Evolutionary conservation across 2,113 vertebrate species (phyloP), one percentile per base, ranked within the genome.

Genomic region (Dromaius novaehollandiae): DNA sequence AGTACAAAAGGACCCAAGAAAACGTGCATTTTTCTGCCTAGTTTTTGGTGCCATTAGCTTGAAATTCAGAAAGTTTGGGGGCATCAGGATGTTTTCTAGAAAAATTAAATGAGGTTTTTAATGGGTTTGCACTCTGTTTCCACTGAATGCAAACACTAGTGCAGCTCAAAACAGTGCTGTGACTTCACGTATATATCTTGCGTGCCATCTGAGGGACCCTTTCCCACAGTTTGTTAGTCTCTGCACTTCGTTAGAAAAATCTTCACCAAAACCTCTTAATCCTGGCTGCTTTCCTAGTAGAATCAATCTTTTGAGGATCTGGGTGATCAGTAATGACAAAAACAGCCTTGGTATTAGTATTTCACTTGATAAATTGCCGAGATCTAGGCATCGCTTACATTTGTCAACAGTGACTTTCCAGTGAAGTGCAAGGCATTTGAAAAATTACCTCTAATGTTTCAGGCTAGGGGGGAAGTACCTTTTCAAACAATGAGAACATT

Each of bases 351-450:
- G 82, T 94, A 96, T 97, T 97, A 96, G 79, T 95, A 96, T 96
- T 84, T 76, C 78, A 68, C 26, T 86, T 97, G 94, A 97, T 92
- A 88, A 96, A 97, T 95, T 93, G 94, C 74, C 81, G 87, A 96
- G 79, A 92, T 88, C 68, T 90, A 81, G 86, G 12, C 48, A 91
- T 97, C 93, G 53, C 74, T 96, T 94, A 69, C 50, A 94, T 95
- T 96, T 98, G 94, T 98, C 96, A 97, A 94, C 82, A 96, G 86
- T 32, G 30, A 71, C 91, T 95, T 97, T 77, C 82, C 82, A 26
- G 15, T 46, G 88, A 96, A 97, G 86, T 88, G 70, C 56, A 96
- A 95, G 69, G 44, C 83, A 94, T 97, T 96, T 97, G 97, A 97
- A 97, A 97, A 97, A 98, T 98, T 71, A 55, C 66, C 71, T 94